Base-by-base conservation (phyloP, 2,888 invertebrate genomes). In the Camponotus fellah region DNA sequence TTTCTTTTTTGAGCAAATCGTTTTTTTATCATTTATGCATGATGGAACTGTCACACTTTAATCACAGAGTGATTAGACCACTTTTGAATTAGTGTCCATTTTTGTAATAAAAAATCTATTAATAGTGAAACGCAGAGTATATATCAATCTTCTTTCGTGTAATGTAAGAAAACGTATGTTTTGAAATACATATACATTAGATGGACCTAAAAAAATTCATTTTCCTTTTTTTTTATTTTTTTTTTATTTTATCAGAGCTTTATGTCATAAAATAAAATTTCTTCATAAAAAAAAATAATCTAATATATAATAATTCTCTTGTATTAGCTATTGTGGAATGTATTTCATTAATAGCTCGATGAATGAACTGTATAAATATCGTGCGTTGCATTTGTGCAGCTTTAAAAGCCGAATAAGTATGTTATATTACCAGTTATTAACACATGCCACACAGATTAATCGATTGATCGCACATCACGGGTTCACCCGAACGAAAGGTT, bases 301-400 rank as follows among this genome's bases (percentile, higher is more conserved):
- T 72, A 40, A 58, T 60, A 8, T 58, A 17, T 21, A 49, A 64
- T 46, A 40, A 8, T 64, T 53, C n/a, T 53, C 8, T 64, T 21
- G 26, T 43, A 58, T 46, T 21, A 72, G 21, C 62, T 65, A 43
- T 66, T 76, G 40, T 82, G 77, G 49, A 80, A 83, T 83, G 75
- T 82, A 62, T 83, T 68, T 49, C 53, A 40, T 71, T 53, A 56
- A 80, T 66, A 77, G 49, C 46, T 53, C 46, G 26, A 56, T 62
- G 40, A 82, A 71, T 76, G 66, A 76, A 76, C 62, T 43, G 74
- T 64, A 62, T 65, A 53, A 79, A 49, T 79, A 34, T 74, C 49
- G 56, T 82, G 86, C 88, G 83, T 85, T 83, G 46, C 74, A 64
- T 83, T 86, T 66, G 65, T 66, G 65, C 82, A 85, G 74, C 83